phyloP scores from a whole-genome alignment of 2,888 invertebrate species.

The Leucania comma region DNA sequence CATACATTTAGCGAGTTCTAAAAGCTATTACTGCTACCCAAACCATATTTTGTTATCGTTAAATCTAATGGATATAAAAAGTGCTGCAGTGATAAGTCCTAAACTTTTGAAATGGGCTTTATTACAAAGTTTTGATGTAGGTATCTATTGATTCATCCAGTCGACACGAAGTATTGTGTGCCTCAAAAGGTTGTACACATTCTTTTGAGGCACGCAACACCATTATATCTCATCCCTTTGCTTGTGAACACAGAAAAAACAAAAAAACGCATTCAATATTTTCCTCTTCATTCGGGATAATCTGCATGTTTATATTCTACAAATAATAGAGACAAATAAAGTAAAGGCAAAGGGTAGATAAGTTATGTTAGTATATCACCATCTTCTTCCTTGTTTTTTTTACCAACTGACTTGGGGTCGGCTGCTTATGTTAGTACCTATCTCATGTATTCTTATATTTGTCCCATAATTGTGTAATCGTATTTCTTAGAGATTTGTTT shows the following conservation, averaged over 20 bases:
- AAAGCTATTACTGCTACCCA: too few relatives aligned
- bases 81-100: neutral
- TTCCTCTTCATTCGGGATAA: constrained; percentile 1
- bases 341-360: neutral
- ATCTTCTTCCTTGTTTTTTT: too few relatives aligned
- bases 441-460: neutral
- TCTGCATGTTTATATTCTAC: constrained; percentile 16
- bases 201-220: neutral
- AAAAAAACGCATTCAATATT: neutral
- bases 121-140: neutral
- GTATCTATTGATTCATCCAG: neutral
- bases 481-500: neutral
- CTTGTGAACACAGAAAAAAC: constrained; percentile 4
- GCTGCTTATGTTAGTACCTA: neutral
- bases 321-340: constrained; percentile 10
- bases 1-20: too few relatives aligned
- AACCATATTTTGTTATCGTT: neutral
- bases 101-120: neutral
- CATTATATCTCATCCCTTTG: neutral
- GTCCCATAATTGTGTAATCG: neutral
- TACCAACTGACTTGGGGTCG: neutral
- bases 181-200: too few relatives aligned
- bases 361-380: neutral
- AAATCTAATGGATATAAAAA: neutral
- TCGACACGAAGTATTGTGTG: neutral